Evolutionary conservation across 1,140 invertebrate genomes (phyloP).

Genomic region (Sinonovacula constricta): DNA sequence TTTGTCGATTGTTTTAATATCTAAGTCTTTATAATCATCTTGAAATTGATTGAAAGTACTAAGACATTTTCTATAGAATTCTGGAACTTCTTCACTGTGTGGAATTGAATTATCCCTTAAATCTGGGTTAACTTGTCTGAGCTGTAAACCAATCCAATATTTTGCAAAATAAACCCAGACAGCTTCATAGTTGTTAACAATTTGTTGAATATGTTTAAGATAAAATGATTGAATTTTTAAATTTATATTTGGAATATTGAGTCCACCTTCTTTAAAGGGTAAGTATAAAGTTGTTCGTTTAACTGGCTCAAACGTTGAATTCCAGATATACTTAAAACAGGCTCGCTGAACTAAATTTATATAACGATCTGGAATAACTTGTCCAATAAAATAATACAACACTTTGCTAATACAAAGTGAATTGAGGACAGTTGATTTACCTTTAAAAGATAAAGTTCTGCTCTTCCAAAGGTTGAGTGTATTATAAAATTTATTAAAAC

Average conservation of each 20-base stretch:
- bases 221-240: too few species aligned
- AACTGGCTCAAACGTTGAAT: conserved; percentile 46
- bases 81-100: too few species aligned
- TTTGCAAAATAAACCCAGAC: too few species aligned
- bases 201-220: too few species aligned
- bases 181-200: too few species aligned
- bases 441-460: conserved; percentile 51
- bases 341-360: conserved; percentile 42
- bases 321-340: conserved; percentile 55
- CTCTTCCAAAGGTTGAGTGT: conserved; percentile 33
- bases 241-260: conserved; percentile 51
- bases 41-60: too few species aligned
- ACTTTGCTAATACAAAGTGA: conserved; percentile 55
- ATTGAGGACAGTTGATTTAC: conserved; percentile 54
- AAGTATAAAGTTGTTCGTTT: conserved; percentile 29
- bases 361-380: conserved; percentile 50
- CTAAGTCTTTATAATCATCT: too few species aligned
- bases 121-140: too few species aligned
- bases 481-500: conserved; percentile 48
- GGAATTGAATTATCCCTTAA: too few species aligned
- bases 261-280: conserved; percentile 37
- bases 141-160: too few species aligned
- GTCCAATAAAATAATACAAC: conserved; percentile 51
- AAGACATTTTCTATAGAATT: too few species aligned
- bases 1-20: too few species aligned